These are phyloP conservation scores for human DNA, from an alignment of 2,113 vertebrate genomes.

Conservation along the genomic window DNA sequence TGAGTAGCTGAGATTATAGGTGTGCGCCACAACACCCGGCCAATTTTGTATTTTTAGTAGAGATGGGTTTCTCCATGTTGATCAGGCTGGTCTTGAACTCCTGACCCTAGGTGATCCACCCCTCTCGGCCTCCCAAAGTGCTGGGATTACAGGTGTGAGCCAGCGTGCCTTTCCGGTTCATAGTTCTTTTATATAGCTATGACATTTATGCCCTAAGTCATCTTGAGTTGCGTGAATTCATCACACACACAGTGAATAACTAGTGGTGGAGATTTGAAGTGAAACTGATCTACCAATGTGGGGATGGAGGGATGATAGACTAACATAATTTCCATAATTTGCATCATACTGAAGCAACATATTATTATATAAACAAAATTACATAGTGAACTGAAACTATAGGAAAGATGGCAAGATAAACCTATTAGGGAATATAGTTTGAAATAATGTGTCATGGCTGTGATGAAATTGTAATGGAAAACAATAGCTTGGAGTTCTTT, in stretches of 20 bases:
- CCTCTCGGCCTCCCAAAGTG: no score
- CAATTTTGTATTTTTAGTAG: no score
- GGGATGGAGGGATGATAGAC: not conserved
- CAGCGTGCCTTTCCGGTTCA: no score
- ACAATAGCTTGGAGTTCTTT: not conserved
- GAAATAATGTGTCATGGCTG: not conserved
- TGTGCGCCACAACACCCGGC: no score
- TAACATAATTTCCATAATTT: constrained; percentile 6
- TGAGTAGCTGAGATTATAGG: no score
- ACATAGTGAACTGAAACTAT: not conserved
- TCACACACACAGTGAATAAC: not conserved
- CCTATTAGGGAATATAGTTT: not conserved
- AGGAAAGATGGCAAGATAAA: not conserved
- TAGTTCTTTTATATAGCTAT: not conserved
- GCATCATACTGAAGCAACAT: not conserved
- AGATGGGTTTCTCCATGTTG: no score
- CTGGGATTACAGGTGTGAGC: no score
- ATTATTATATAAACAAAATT: not conserved
- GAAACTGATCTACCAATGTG: not conserved
- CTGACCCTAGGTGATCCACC: no score
- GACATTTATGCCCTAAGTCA: not conserved
- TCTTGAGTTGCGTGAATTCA: not conserved
- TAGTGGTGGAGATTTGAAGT: not conserved
- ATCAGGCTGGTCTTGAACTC: no score
- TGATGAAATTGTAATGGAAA: not conserved